Percentiles rank a stretch among this genome's conserved stretches.
Evolutionary conservation across 2,113 vertebrate genomes (phyloP).

Genomic region (Phodopus roborovskii): DNA sequence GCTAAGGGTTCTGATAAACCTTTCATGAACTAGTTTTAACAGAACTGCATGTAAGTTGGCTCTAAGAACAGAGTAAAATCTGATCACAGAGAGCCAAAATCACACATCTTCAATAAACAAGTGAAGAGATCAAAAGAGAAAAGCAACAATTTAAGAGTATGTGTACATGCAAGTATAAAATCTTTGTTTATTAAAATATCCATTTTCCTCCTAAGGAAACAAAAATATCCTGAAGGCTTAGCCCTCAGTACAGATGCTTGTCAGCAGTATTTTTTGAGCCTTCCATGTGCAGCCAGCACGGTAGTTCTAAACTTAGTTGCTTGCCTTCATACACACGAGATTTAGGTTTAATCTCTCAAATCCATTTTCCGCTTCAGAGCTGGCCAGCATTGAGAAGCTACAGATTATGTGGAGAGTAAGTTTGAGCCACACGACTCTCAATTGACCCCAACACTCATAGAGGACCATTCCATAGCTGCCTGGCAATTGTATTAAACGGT

Average conservation of each 20-base stretch:
- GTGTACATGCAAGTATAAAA: neutral
- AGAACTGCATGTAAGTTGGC: neutral
- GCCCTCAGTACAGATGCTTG: neutral
- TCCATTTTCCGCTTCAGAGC: conserved; percentile 46
- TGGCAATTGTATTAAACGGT: conserved; percentile 31
- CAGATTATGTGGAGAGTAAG: conserved; percentile 52
- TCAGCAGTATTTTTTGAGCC: neutral
- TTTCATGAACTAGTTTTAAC: conserved; percentile 12
- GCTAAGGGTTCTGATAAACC: neutral
- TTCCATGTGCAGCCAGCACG: neutral
- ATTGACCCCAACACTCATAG: conserved; percentile 29
- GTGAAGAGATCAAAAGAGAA: neutral
- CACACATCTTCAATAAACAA: neutral
- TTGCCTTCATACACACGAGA: conserved; percentile 27
- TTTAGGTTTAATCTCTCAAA: conserved; percentile 67
- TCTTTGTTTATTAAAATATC: neutral
- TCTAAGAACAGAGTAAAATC: neutral
- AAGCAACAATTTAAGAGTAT: neutral
- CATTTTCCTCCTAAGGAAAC: neutral
- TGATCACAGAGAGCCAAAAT: neutral
- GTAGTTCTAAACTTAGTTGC: conserved; percentile 33
- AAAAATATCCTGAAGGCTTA: neutral
- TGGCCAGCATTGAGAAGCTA: neutral
- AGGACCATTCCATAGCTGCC: conserved; percentile 3
- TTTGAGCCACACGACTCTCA: conserved; percentile 64